Conservation (phyloP, 2,113 vertebrate species). For the Pachypanchax playfairii region DNA sequence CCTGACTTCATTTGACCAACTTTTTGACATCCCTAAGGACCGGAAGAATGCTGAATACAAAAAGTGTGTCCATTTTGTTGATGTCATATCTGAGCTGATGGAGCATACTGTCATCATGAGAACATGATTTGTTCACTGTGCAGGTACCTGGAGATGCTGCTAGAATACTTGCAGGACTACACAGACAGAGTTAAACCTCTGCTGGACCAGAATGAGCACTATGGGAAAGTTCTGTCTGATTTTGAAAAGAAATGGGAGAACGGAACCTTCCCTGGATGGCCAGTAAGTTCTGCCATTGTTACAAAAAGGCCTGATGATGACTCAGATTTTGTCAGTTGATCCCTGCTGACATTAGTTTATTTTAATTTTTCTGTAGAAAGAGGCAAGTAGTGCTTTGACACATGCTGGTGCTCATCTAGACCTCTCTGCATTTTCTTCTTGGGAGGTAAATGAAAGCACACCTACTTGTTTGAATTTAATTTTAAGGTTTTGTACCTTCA, state of each 20-base stretch:
- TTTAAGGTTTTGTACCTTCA: not conserved
- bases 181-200: slow-evolving; percentile 94
- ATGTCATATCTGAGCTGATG: not conserved
- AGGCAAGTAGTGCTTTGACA: slow-evolving; percentile 95
- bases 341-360: not conserved
- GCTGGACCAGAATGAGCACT: slow-evolving; percentile 96
- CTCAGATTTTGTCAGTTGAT: not conserved
- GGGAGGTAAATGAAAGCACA: slow-evolving; percentile 85
- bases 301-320: not conserved
- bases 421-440: slow-evolving; percentile 98
- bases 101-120: not conserved
- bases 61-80: slow-evolving; percentile 76
- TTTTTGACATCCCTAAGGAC: slow-evolving; percentile 98
- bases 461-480: not conserved
- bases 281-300: slow-evolving; percentile 78
- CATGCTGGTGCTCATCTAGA: slow-evolving; percentile 97
- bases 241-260: slow-evolving; percentile 99
- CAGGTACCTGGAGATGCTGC: slow-evolving; percentile 96
- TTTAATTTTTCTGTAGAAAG: slow-evolving; percentile 84
- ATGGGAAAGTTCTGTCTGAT: slow-evolving; percentile 91
- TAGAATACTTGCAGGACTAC: slow-evolving; percentile 98
- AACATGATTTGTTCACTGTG: not conserved
- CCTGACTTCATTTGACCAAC: slow-evolving; percentile 94
- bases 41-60: slow-evolving; percentile 97
- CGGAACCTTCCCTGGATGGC: slow-evolving; percentile 95